phyloP scores from a whole-genome alignment of 2,797 vertebrate species.

The Sebastes vulpes region DNA sequence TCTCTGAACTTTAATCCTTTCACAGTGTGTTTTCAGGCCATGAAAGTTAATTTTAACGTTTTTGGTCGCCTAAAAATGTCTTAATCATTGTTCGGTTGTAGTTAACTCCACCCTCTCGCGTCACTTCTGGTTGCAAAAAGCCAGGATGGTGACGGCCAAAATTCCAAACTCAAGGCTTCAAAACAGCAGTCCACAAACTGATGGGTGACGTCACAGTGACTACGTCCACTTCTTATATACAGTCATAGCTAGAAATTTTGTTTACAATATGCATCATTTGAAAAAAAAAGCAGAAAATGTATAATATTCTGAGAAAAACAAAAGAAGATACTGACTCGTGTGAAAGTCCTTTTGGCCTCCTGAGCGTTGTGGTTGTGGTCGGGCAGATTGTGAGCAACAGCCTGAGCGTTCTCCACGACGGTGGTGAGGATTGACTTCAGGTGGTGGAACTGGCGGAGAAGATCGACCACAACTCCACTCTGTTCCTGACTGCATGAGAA shows the following conservation, averaged over 20 bases:
- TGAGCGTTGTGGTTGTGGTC: slow-evolving; percentile 89
- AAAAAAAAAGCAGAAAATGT: background rate
- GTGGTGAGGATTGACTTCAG: slow-evolving; percentile 86
- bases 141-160: too few species aligned
- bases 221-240: too few species aligned
- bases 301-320: background rate
- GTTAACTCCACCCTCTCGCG: too few species aligned
- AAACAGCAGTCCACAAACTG: too few species aligned
- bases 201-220: too few species aligned
- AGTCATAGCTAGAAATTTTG: background rate
- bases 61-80: too few species aligned
- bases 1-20: too few species aligned
- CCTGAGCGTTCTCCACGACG: slow-evolving; percentile 87
- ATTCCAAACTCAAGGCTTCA: too few species aligned
- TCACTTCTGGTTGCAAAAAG: too few species aligned
- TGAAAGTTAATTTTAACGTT: too few species aligned
- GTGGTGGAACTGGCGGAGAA: slow-evolving; percentile 90
- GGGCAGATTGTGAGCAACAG: slow-evolving; percentile 84
- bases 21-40: too few species aligned
- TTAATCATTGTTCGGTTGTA: too few species aligned
- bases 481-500: slow-evolving; percentile 90
- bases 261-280: background rate
- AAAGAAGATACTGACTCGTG: slow-evolving; percentile 85
- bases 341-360: slow-evolving; percentile 89
- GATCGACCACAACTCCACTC: slow-evolving; percentile 87